Base-by-base conservation (phyloP, 1,140 invertebrate genomes). In the Lasioglossum albipes region DNA sequence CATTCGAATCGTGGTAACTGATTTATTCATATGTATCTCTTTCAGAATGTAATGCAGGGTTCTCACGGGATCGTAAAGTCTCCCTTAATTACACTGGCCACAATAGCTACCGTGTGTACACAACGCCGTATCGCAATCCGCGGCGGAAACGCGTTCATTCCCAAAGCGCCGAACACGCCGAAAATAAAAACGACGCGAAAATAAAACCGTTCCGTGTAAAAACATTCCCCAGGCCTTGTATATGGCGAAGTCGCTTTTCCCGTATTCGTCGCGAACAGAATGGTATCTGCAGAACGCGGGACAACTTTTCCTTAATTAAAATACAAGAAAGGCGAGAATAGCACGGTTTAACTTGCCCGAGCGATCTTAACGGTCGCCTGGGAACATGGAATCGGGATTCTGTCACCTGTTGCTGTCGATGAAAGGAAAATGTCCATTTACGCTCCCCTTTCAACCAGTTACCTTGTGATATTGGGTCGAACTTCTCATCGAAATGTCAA, bases 241-340 rank as follows among this genome's bases (percentile, higher is more conserved):
- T 59, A 42, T 41, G 13, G 36, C n/a, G 41, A 74, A 74, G 6
- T 61, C 27, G 20, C 42, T 13, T 79, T 79, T 75, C 79, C 42
- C 71, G 84, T 71, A 81, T 72, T 79, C 67, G 41, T 71, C 65
- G 62, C 31, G 18, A 27, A 62, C 42, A 10, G 42, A 20, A 54
- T 52, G 12, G 65, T 41, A 68, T 36, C 36, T 5, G 36, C 41
- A 49, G 57, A 79, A 16, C 31, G 7, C 36, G 13, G 13, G 66
- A 67, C 71, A 68, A 82, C 75, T 75, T 83, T 82, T 83, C 81
- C 62, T 64, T 61, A 57, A 83, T 86, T 82, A 79, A 77, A 61
- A 59, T 75, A 49, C 62, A n/a, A 68, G 54, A 54, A 75, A 80
- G 67, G 72, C 62, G 22, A 64, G 20, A 57, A 41, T 2, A 4